These are phyloP conservation scores for Bombus affinis DNA, from an alignment of 1,140 invertebrate species.

Conservation along the genomic window DNA sequence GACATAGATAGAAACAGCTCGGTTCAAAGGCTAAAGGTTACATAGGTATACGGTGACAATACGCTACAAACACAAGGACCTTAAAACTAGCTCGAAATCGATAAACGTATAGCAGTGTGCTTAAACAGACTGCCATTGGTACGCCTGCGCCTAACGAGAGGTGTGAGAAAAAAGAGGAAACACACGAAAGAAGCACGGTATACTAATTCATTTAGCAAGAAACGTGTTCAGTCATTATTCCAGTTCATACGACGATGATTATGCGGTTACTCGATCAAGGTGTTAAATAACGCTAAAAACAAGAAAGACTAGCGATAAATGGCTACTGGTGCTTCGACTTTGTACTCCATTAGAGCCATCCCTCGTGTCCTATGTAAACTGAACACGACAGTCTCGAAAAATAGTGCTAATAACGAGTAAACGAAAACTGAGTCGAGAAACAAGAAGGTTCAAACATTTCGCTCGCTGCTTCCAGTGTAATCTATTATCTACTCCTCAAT, in stretches of 20 bases:
- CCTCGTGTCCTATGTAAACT: slow-evolving; percentile 55
- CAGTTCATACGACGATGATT: slow-evolving; percentile 65
- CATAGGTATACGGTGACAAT: neutral
- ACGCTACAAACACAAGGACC: neutral
- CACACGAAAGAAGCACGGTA: slow-evolving; percentile 26
- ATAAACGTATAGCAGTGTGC: slow-evolving; percentile 57
- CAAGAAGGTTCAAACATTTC: no score
- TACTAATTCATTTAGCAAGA: slow-evolving; percentile 70
- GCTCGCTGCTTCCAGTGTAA: neutral
- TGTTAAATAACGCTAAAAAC: slow-evolving; percentile 72
- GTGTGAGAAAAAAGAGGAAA: slow-evolving; percentile 17
- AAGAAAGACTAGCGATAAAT: slow-evolving; percentile 58
- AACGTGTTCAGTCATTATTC: slow-evolving; percentile 56
- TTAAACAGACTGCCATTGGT: slow-evolving; percentile 40
- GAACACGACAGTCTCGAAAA: slow-evolving; percentile 22
- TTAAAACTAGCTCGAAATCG: slow-evolving; percentile 53
- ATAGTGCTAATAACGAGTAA: slow-evolving; percentile 57
- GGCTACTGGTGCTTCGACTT: slow-evolving; percentile 44
- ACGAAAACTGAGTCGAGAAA: slow-evolving; percentile 27
- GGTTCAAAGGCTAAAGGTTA: slow-evolving; percentile 30
- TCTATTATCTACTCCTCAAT: neutral
- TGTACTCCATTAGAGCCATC: slow-evolving; percentile 59
- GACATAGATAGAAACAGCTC: neutral
- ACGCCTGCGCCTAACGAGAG: slow-evolving; percentile 62
- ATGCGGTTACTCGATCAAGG: slow-evolving; percentile 63